These are phyloP conservation scores for Dione juno DNA, from an alignment of 2,888 invertebrate genomes.

Conservation along the genomic window DNA sequence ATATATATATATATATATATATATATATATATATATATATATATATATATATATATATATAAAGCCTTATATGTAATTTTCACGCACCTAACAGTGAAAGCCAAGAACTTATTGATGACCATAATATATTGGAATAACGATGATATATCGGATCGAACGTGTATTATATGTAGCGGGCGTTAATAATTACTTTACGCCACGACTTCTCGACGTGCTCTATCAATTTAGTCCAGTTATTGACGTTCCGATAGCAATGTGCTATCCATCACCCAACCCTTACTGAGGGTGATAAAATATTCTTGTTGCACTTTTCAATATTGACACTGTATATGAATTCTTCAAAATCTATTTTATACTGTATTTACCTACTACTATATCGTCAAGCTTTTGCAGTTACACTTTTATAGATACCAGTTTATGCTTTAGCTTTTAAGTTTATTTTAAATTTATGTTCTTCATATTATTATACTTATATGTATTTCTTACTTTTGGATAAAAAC, in stretches of 20 bases:
- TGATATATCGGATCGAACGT: constrained; percentile 29
- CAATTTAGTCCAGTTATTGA: constrained; percentile 74
- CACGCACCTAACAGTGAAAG: neutral
- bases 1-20: no score
- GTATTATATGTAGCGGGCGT: constrained; percentile 24
- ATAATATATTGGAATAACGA: constrained; percentile 29
- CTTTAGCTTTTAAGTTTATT: no score
- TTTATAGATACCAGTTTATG: no score
- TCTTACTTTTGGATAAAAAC: no score
- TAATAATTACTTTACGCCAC: constrained; percentile 41
- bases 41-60: neutral
- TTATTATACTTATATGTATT: no score
- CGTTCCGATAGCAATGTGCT: constrained; percentile 57
- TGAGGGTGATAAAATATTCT: constrained; percentile 52
- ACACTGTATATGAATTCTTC: constrained; percentile 22
- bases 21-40: neutral
- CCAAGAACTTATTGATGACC: constrained; percentile 23
- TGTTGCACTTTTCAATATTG: constrained; percentile 27
- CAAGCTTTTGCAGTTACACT: no score
- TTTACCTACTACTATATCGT: no score
- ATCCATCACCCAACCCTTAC: constrained; percentile 67
- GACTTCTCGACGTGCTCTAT: constrained; percentile 66
- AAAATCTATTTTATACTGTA: neutral
- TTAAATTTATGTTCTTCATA: no score
- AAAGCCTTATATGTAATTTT: neutral